Conservation (phyloP, 2,888 invertebrate genomes). For the Nebria brevicollis region DNA sequence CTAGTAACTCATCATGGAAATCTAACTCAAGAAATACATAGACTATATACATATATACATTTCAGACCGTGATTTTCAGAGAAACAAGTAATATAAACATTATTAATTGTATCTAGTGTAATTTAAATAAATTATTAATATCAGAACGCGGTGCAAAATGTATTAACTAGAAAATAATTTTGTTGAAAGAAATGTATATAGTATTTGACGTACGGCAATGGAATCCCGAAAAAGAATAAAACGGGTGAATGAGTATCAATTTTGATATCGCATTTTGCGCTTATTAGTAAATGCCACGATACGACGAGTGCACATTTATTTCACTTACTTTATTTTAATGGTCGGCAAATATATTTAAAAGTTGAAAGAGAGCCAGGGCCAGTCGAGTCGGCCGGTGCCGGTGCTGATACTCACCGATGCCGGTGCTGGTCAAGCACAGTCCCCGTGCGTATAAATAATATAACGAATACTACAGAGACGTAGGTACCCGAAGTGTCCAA, state of each 20-base stretch:
- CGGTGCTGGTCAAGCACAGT: not conserved
- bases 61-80: too few relatives aligned
- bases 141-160: too few relatives aligned
- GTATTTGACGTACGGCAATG: not conserved
- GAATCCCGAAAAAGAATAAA: not conserved
- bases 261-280: slow-evolving; percentile 54
- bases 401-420: not conserved
- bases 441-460: slow-evolving; percentile 36
- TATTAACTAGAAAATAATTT: too few relatives aligned
- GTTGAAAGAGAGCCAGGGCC: slow-evolving; percentile 27
- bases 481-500: slow-evolving; percentile 41
- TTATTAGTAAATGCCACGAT: slow-evolving; percentile 53
- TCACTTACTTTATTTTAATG: slow-evolving; percentile 56
- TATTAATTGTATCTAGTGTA: too few relatives aligned
- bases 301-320: slow-evolving; percentile 55
- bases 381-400: slow-evolving; percentile 14
- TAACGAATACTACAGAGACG: slow-evolving; percentile 35
- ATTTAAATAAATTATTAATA: too few relatives aligned
- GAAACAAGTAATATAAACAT: too few relatives aligned
- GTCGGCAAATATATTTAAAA: slow-evolving; percentile 53
- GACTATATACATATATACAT: too few relatives aligned
- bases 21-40: too few relatives aligned
- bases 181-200: too few relatives aligned
- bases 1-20: too few relatives aligned
- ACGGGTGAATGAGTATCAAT: slow-evolving; percentile 51